Conservation (phyloP, 2,888 invertebrate genomes). For the Rhopalosiphum nymphaeae region DNA sequence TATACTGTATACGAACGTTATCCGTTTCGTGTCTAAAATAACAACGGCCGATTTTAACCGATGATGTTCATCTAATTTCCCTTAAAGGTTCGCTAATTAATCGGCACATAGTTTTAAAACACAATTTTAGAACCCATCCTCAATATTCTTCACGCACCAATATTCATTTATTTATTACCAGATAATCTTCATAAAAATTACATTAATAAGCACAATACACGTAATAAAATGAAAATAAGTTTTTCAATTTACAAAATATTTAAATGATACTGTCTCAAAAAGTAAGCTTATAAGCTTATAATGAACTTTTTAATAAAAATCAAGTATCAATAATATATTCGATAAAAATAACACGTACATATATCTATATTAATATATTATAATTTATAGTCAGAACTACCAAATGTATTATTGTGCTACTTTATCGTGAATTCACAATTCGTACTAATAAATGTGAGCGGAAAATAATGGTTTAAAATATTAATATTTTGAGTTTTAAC, state of each 20-base stretch:
- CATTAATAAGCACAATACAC: no score
- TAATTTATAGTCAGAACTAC: background rate
- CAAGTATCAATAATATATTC: background rate
- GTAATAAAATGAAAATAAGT: no score
- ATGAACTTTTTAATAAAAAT: background rate
- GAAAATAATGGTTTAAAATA: background rate
- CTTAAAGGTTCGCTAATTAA: background rate
- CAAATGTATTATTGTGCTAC: background rate
- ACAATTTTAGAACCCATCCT: background rate
- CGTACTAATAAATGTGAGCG: background rate
- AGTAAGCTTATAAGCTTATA: no score
- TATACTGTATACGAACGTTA: background rate
- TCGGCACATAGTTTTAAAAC: background rate
- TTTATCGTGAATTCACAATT: background rate
- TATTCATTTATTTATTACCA: no score
- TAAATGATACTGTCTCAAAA: no score
- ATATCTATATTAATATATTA: background rate
- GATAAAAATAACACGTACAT: background rate
- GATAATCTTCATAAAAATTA: no score
- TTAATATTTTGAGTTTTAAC: background rate
- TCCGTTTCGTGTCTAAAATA: conserved; percentile 3
- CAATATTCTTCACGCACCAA: no score
- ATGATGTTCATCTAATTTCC: background rate
- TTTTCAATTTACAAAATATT: no score
- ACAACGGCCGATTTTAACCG: conserved; percentile 7